Evolutionary conservation across 2,888 invertebrate species (phyloP).

Genomic region (Cerceris rybyensis): DNA sequence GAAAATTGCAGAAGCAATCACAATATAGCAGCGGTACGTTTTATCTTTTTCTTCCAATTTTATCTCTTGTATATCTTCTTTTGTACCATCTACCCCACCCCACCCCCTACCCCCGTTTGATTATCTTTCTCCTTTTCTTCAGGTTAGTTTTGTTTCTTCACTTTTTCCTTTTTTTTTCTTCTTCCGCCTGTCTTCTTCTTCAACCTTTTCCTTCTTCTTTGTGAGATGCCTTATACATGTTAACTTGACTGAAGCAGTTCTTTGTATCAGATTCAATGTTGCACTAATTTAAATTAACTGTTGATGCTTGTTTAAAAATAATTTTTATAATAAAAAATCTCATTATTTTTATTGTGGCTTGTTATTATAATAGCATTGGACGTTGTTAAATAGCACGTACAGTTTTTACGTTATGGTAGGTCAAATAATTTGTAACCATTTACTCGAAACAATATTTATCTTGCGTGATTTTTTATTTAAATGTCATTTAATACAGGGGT

Average conservation of each 20-base stretch:
- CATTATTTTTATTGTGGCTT: no score
- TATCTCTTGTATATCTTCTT: not conserved
- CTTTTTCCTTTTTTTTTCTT: conserved; percentile 9
- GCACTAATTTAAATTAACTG: conserved; percentile 73
- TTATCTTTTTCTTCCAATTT: conserved; percentile 1
- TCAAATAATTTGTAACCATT: no score
- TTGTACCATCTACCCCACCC: not conserved
- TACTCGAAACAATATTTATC: no score
- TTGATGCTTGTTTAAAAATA: not conserved
- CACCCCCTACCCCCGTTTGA: not conserved
- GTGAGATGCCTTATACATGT: conserved; percentile 59
- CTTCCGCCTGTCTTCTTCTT: conserved; percentile 18
- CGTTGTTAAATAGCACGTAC: no score
- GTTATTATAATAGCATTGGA: no score
- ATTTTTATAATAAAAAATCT: no score
- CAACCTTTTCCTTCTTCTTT: conserved; percentile 6
- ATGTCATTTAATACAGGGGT: no score
- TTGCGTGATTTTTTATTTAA: no score
- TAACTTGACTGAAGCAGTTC: conserved; percentile 61
- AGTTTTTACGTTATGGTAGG: no score
- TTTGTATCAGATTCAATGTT: conserved; percentile 71
- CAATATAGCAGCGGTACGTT: no score
- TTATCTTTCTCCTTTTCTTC: conserved; percentile 1
- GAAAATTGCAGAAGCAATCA: conserved; percentile 9
- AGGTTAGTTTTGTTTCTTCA: not conserved